A percentile compares a stretch with the other conserved stretches of the same genome.
Conservation (phyloP, 2,113 vertebrate species). For the Hemicordylus capensis region DNA sequence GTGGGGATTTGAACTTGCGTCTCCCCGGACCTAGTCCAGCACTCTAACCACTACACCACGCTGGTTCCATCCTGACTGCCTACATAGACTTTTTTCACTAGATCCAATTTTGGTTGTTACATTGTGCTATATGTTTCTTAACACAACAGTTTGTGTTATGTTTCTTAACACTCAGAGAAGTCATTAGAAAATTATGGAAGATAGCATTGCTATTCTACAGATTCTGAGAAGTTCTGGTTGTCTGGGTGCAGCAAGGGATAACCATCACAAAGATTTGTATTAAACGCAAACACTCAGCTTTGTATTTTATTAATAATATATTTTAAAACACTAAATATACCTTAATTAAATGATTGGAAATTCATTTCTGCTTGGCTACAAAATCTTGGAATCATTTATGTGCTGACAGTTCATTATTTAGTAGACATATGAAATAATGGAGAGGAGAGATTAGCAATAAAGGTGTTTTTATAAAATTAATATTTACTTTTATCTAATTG, state of each 20-base stretch:
- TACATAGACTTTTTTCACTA: too few relatives aligned
- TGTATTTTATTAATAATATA: slow-evolving; percentile 11
- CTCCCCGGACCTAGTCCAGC: too few relatives aligned
- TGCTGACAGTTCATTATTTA: slow-evolving; percentile 26
- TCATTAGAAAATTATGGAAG: neutral
- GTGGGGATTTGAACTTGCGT: too few relatives aligned
- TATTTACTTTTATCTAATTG: slow-evolving; percentile 40
- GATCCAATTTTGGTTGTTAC: too few relatives aligned
- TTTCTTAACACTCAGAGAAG: too few relatives aligned
- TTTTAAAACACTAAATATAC: neutral
- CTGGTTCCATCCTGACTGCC: too few relatives aligned
- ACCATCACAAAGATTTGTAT: neutral
- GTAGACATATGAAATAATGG: neutral
- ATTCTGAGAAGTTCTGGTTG: neutral
- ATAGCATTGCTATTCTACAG: neutral
- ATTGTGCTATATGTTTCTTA: too few relatives aligned
- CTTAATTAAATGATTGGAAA: slow-evolving; percentile 8
- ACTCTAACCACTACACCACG: too few relatives aligned
- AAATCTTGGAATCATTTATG: slow-evolving; percentile 9
- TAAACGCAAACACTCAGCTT: slow-evolving; percentile 1
- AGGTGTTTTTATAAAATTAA: slow-evolving; percentile 7
- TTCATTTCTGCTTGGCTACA: slow-evolving; percentile 30
- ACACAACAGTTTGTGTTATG: too few relatives aligned
- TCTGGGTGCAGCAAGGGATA: neutral
- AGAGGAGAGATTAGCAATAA: slow-evolving; percentile 23